Evolutionary conservation across 2,888 invertebrate genomes (phyloP), one percentile per base, ranked within the genome.

Genomic region (Octonoba sinensis): DNA sequence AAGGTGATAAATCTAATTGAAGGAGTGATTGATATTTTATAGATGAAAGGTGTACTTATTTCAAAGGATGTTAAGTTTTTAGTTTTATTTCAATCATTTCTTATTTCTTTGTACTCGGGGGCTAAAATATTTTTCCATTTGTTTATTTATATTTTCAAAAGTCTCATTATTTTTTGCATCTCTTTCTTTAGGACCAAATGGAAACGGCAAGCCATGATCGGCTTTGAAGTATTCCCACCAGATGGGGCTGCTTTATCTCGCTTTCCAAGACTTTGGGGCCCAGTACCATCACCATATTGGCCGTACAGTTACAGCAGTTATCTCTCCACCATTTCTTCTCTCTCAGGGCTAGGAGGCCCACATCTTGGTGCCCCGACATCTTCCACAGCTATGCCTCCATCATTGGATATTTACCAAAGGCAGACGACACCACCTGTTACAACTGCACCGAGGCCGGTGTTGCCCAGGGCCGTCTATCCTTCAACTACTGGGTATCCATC

Each of bases 151-250:
- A 36, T 1, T 36, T 36, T 36, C 36, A 36, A 36, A 36, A 36
- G 11, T 36, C 36, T 36, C 36, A 36, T 36, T 4, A 3, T 1
- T 36, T 36, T 36, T 36, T 8, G 8, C 36, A 1, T 36, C 11
- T 36, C 36, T 4, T 8, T 36, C 36, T 11, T 56, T 92, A 96
- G 96, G 89, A 99, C 99, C 88, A 99, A 99, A 91, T 99, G 99
- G 99, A 99, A 99, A 90, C 93, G 99, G 1, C 99, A 99, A 89
- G 97, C 99, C 18, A 97, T 99, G 0, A 98, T 99, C 2, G 98
- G 98, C 0, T 90, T 98, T 86, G 99, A 99, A 88, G 92, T 99
- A 54, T 90, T 99, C 76, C 96, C 97, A 1, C 99, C 99, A 89
- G 97, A 98, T 0, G 97, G 97, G 13, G 60, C 77, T 1, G 60